These are phyloP conservation scores for Calypte anna DNA, from an alignment of 2,113 vertebrate species.

Conservation along the genomic window DNA sequence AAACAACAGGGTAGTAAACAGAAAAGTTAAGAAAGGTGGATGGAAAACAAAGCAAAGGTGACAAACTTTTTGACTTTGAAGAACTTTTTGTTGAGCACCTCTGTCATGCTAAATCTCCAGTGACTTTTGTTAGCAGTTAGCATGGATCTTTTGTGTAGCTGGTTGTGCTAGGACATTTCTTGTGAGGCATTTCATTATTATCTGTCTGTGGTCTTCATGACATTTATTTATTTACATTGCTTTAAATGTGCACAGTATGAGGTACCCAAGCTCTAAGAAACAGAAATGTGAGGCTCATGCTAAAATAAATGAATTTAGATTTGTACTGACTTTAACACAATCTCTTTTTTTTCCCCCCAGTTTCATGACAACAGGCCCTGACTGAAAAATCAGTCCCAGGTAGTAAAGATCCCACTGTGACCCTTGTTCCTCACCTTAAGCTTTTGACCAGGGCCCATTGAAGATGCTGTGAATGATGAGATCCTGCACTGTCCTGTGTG, in stretches of 20 bases:
- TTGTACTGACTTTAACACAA: not conserved
- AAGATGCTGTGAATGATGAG: not conserved
- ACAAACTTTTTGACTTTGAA: not conserved
- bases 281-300: fast-evolving
- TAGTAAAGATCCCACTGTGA: not conserved
- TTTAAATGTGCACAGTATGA: not conserved
- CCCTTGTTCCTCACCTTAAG: not conserved
- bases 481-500: not conserved
- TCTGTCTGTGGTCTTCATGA: not conserved
- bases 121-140: not conserved
- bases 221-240: not conserved
- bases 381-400: not conserved
- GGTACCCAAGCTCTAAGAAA: not conserved
- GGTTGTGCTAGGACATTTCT: not conserved
- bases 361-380: not conserved
- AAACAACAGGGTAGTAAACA: not conserved
- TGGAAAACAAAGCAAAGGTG: not conserved
- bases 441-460: not conserved
- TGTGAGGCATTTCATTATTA: not conserved
- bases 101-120: not conserved
- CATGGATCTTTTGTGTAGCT: not conserved
- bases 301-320: not conserved
- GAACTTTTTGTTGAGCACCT: not conserved
- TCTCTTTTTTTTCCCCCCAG: not conserved
- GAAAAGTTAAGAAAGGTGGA: not conserved